These are phyloP conservation scores for Anisognathus igniventris DNA, from an alignment of 2,797 vertebrate species.

Conservation along the genomic window DNA sequence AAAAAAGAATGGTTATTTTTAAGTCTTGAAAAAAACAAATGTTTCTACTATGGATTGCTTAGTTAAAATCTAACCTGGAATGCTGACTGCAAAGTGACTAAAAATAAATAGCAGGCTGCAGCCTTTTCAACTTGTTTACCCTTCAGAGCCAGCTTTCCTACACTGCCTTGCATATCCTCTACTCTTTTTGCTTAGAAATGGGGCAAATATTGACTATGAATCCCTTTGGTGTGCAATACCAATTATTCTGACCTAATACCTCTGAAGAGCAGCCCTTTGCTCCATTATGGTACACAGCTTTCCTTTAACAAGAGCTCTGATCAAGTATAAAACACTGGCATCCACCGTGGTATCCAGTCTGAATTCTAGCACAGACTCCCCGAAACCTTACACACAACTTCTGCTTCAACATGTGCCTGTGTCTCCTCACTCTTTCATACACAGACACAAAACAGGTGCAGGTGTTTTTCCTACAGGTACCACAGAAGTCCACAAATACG, in stretches of 20 bases:
- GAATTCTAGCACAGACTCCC: background rate
- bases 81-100: background rate
- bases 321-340: background rate
- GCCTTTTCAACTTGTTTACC: background rate
- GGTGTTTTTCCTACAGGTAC: background rate
- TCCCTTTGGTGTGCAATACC: background rate
- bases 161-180: background rate
- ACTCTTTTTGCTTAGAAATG: background rate
- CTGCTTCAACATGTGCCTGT: background rate
- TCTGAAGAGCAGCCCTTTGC: background rate
- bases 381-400: background rate
- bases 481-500: background rate
- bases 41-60: background rate
- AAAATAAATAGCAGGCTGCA: background rate
- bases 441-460: background rate
- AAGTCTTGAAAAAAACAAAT: background rate
- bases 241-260: background rate
- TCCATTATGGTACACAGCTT: background rate
- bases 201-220: background rate
- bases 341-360: fast-evolving
- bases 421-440: background rate
- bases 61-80: background rate
- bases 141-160: background rate
- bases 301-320: background rate
- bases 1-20: background rate